These are phyloP conservation scores for Ranitomeya variabilis DNA, from an alignment of 2,113 vertebrate genomes.

Conservation along the genomic window DNA sequence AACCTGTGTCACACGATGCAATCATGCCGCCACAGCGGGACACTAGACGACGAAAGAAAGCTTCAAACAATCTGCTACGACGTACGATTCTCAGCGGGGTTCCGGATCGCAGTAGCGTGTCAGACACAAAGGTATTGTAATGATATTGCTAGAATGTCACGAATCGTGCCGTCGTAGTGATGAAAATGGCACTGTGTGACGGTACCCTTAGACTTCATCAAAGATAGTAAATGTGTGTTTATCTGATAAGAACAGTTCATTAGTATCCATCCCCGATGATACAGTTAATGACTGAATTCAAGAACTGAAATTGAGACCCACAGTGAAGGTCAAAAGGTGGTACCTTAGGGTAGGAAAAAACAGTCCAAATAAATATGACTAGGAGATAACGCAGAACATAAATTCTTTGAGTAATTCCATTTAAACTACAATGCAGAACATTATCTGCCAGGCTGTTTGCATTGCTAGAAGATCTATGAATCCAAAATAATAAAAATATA, in stretches of 20 bases:
- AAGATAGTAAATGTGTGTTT: not conserved
- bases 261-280: constrained; percentile 50
- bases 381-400: constrained; percentile 42
- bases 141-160: no score
- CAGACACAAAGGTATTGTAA: no score
- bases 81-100: no score
- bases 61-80: no score
- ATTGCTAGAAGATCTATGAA: constrained; percentile 40
- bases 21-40: no score
- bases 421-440: constrained; percentile 44
- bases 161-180: no score
- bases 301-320: constrained; percentile 50
- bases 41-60: no score
- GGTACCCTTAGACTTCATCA: no score
- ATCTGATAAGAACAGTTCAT: constrained; percentile 9
- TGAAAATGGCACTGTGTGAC: no score
- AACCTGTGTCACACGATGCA: no score
- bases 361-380: constrained; percentile 59
- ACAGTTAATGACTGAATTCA: constrained; percentile 40
- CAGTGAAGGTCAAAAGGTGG: constrained; percentile 44
- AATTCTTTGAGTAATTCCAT: constrained; percentile 53
- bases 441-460: constrained; percentile 8
- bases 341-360: constrained; percentile 36
- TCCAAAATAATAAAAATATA: constrained; percentile 22
- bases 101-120: no score